Evolutionary conservation across 2,888 invertebrate genomes (phyloP), one percentile per base, ranked within the genome.

Genomic region (Cantharis rufa): DNA sequence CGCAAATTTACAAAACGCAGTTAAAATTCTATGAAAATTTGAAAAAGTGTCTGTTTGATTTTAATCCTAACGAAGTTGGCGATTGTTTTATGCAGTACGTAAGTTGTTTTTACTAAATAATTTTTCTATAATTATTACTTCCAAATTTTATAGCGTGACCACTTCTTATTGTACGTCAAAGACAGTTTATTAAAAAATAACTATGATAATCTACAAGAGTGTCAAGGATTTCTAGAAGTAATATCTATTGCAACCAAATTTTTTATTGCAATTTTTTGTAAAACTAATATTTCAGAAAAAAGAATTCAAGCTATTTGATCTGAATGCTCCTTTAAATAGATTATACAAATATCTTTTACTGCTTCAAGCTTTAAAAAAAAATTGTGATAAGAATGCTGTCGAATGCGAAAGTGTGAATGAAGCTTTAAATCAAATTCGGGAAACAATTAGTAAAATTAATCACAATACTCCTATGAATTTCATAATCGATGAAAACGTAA

Each of bases 401-500:
- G 32, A 66, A 15, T 69, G n/a, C 48, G 32, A 71, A 7, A 15
- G 62, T 3, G 48, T 71, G 13, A 21, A 32, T 11, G n/a, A 15
- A 15, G 75, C 75, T n/a, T 32, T 62, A 62, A 16, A 69, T 16
- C 24, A 62, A 21, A 69, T 75, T 21, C 28, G 2, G 10, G 66
- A 71, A 11, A 28, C 69, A 61, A 68, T 71, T 21, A 15, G 28
- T 27, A 24, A 71, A 71, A 75, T 75, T 28, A 71, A 75, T 62
- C 69, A 62, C 7, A 32, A 66, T 21, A 69, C 15, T 15, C 71
- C 75, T 5, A 69, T 75, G 16, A 75, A 71, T 10, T 69, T 21
- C 2, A 71, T 75, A 28, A 62, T n/a, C 11, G 75, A 75, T 71
- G 75, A 75, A 71, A 75, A 75, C 21, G 75, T 75, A 61, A 74